Percentiles rank a stretch among this genome's conserved stretches.
phyloP scores from a whole-genome alignment of 2,113 vertebrate species.

The Neogobius melanostomus region DNA sequence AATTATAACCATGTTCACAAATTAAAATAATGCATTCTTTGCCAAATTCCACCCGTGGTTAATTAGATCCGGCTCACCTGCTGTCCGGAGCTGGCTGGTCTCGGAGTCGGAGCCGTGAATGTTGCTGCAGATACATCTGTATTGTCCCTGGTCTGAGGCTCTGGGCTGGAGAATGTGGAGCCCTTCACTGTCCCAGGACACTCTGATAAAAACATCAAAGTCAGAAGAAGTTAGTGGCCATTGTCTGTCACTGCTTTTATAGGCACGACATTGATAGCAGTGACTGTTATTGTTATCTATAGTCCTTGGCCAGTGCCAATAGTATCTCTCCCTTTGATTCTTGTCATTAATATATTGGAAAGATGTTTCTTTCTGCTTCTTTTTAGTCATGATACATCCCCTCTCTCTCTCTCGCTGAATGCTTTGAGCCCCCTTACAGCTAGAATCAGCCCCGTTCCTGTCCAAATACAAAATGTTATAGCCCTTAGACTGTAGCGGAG shows the following conservation, averaged over 20 bases:
- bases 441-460: neutral
- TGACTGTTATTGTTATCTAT: too few relatives aligned
- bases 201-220: slow-evolving; percentile 59
- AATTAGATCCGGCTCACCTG: slow-evolving; percentile 72
- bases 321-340: too few relatives aligned
- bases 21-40: too few relatives aligned
- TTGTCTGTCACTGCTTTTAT: too few relatives aligned
- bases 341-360: too few relatives aligned
- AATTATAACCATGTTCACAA: too few relatives aligned
- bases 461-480: neutral
- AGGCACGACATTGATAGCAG: too few relatives aligned
- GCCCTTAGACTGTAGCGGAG: neutral
- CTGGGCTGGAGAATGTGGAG: slow-evolving; percentile 79
- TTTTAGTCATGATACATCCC: neutral
- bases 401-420: neutral
- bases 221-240: neutral
- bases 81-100: slow-evolving; percentile 73
- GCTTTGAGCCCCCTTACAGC: neutral
- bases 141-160: slow-evolving; percentile 78
- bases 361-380: too few relatives aligned
- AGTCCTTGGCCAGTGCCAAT: too few relatives aligned
- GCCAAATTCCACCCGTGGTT: too few relatives aligned
- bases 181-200: slow-evolving; percentile 69
- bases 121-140: slow-evolving; percentile 79
- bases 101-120: slow-evolving; percentile 78